Conservation (phyloP, 1,140 invertebrate species). For the Drosophila dunni region DNA sequence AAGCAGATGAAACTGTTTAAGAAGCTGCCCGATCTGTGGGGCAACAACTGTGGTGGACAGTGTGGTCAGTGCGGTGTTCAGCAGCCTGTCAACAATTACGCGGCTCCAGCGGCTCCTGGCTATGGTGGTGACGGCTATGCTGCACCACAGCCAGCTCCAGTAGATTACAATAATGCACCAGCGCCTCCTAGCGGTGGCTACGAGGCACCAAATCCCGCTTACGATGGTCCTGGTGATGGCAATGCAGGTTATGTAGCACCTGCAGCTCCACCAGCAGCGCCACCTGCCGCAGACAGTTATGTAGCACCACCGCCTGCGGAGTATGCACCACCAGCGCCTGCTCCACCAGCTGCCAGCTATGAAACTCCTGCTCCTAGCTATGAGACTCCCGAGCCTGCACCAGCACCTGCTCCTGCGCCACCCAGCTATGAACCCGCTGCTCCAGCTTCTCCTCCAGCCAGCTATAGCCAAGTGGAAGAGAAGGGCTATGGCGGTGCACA, state of each 20-base stretch:
- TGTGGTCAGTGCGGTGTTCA: slow-evolving; percentile 34
- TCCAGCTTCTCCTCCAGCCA: slow-evolving; percentile 19
- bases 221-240: slow-evolving; percentile 64
- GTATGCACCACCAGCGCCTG: slow-evolving; percentile 34
- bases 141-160: slow-evolving; percentile 28
- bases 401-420: slow-evolving; percentile 1
- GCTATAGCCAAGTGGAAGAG: slow-evolving; percentile 37
- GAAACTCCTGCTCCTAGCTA: slow-evolving; percentile 25
- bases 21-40: slow-evolving; percentile 67
- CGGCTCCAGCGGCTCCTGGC: slow-evolving; percentile 23
- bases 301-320: slow-evolving; percentile 12
- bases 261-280: slow-evolving; percentile 5
- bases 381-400: neutral
- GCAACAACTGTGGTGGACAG: slow-evolving; percentile 42
- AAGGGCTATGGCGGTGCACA: slow-evolving; percentile 43
- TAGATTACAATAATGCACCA: slow-evolving; percentile 22
- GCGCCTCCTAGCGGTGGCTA: slow-evolving; percentile 27
- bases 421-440: slow-evolving; percentile 24
- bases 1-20: slow-evolving; percentile 69
- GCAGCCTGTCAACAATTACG: slow-evolving; percentile 39
- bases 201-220: slow-evolving; percentile 48
- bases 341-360: slow-evolving; percentile 15
- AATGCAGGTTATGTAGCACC: slow-evolving; percentile 60
- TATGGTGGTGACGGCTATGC: slow-evolving; percentile 32
- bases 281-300: slow-evolving; percentile 17